These are phyloP conservation scores for Zelleria hepariella DNA, from an alignment of 2,888 invertebrate genomes.

Conservation along the genomic window DNA sequence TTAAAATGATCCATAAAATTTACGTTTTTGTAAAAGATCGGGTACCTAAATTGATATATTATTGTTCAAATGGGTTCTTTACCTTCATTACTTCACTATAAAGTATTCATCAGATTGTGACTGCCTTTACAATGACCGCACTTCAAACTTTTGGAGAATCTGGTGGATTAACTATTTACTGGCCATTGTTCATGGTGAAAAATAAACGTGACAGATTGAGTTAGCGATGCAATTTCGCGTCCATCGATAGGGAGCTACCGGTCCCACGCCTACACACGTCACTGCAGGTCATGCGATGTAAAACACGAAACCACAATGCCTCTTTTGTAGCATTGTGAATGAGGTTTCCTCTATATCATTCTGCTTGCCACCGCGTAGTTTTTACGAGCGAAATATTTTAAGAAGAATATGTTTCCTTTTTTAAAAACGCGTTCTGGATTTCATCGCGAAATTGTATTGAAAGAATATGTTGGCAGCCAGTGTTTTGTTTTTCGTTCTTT, in stretches of 20 bases:
- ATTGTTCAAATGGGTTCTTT: too few species aligned
- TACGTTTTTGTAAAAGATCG: too few species aligned
- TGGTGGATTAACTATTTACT: too few species aligned
- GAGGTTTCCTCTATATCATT: slow-evolving; percentile 53
- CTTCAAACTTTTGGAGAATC: too few species aligned
- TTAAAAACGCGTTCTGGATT: slow-evolving; percentile 40
- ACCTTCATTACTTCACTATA: too few species aligned
- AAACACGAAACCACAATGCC: slow-evolving; percentile 19
- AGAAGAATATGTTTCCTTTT: slow-evolving; percentile 51
- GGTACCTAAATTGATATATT: too few species aligned
- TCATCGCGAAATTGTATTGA: slow-evolving; percentile 51
- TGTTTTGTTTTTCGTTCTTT: slow-evolving; percentile 23
- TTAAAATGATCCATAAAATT: too few species aligned
- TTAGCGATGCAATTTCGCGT: neutral
- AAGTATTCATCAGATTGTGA: too few species aligned
- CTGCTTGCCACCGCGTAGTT: slow-evolving; percentile 21
- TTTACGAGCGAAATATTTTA: slow-evolving; percentile 57
- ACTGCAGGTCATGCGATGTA: slow-evolving; percentile 34
- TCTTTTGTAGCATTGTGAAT: slow-evolving; percentile 58
- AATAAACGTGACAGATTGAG: too few species aligned
- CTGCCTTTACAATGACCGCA: too few species aligned
- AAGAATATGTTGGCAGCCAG: slow-evolving; percentile 50
- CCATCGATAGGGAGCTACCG: neutral
- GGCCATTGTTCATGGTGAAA: too few species aligned
- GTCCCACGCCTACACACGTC: slow-evolving; percentile 45